These are phyloP conservation scores for Danaus plexippus DNA, from an alignment of 1,140 invertebrate genomes.

Conservation along the genomic window DNA sequence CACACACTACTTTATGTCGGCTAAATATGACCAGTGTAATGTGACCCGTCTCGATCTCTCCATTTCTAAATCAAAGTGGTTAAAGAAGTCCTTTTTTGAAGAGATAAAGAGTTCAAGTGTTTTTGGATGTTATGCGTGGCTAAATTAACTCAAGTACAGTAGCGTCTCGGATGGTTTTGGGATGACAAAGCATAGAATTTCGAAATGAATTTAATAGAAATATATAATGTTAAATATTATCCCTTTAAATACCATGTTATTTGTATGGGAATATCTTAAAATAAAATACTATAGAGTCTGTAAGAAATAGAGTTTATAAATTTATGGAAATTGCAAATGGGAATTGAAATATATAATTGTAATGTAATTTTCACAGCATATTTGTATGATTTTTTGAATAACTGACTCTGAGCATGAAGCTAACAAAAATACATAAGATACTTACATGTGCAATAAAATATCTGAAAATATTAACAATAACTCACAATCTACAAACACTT, in stretches of 20 bases:
- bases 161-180: slow-evolving; percentile 40
- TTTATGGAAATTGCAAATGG: no score
- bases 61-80: slow-evolving; percentile 26
- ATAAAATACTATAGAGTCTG: no score
- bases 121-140: slow-evolving; percentile 35
- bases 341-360: no score
- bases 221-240: slow-evolving; percentile 4
- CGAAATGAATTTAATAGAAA: slow-evolving; percentile 14
- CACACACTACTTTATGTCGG: slow-evolving; percentile 45
- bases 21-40: slow-evolving; percentile 42
- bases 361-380: no score
- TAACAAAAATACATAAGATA: not conserved
- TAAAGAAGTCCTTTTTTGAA: slow-evolving; percentile 24
- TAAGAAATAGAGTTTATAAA: no score
- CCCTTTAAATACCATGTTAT: no score
- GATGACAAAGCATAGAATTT: slow-evolving; percentile 13
- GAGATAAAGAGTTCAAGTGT: slow-evolving; percentile 37
- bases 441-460: slow-evolving; percentile 15
- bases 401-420: no score
- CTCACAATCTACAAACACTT: slow-evolving; percentile 8
- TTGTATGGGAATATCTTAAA: no score
- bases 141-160: slow-evolving; percentile 63
- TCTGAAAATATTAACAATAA: slow-evolving; percentile 11
- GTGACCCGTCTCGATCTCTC: slow-evolving; percentile 29
- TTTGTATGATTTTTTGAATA: no score